Evolutionary conservation across 2,797 vertebrate genomes (phyloP).

Genomic region (Loris lydekkerianus): DNA sequence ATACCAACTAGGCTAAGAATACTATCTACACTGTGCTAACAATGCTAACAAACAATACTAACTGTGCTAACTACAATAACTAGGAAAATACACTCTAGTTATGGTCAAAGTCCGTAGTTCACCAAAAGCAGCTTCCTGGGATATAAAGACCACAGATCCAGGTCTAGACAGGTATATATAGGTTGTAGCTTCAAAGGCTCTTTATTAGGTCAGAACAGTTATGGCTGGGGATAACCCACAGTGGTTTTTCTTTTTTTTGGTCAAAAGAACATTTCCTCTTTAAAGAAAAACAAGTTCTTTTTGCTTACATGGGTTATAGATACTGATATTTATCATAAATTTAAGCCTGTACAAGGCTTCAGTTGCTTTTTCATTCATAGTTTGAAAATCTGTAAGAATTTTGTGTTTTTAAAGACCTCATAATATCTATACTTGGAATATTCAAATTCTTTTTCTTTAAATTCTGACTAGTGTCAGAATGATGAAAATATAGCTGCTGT

Average conservation of each 20-base stretch:
- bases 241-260: not conserved
- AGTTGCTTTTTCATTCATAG: not conserved
- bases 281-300: not conserved
- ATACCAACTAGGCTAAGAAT: too few relatives aligned
- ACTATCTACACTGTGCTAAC: too few relatives aligned
- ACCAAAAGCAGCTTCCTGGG: not conserved
- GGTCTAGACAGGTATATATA: too few relatives aligned
- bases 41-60: not conserved
- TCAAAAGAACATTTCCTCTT: not conserved
- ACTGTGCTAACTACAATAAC: not conserved
- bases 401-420: not conserved
- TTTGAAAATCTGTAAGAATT: not conserved
- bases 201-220: not conserved
- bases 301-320: not conserved
- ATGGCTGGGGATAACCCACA: not conserved
- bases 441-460: slow-evolving; percentile 12
- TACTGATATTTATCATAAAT: not conserved
- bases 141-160: not conserved
- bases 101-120: not conserved
- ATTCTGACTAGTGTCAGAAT: not conserved
- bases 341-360: not conserved
- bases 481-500: not conserved
- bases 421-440: not conserved
- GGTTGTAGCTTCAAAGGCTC: too few relatives aligned
- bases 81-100: too few relatives aligned